Base-by-base conservation (phyloP, 2,113 vertebrate genomes). In the Cochlearius cochlearius region DNA sequence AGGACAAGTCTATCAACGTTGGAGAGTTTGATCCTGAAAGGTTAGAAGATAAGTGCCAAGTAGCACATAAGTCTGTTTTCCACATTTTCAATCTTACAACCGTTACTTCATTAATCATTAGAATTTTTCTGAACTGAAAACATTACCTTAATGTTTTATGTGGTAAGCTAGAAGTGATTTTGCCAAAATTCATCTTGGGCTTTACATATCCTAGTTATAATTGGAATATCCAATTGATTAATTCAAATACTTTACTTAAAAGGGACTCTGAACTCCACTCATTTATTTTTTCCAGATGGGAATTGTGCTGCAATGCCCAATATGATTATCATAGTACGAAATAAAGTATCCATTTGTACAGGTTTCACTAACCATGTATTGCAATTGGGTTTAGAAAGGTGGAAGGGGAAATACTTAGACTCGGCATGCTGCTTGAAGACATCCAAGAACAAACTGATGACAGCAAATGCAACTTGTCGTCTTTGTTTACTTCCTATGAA, bases 11-110 rank as follows among this genome's bases (percentile, higher is more conserved):
- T 78, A 97, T 96, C 93, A 97, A 64, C 72, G 58, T 97, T 15
- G 98, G 98, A 62, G 96, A 98, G 59, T 99, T 99, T 96, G 99
- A 99, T 97, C 98, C 98, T 74, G 96, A 99, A 96, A 99, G 99
- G 99, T 99, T 88, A 96, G 96, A 66, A 81, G 49, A 92, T 50
- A 75, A n/a, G 34, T 83, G 27, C 59, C 52, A 73, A 91, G 49
- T 81, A 82, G 32, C 74, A 50, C 45, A 47, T 92, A 26, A 74
- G 25, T 66, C 0, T 67, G 12, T 89, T 64, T 92, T 52, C 49
- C 17, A 2, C 38, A 43, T 71, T 81, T 55, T 68, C 7, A 72
- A 9, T 55, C 69, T 78, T 58, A 43, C 6, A 64, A 56, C 29
- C 15, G 68, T 55, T 67, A 62, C 38, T 91, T 67, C 14, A 55